Evolutionary conservation across 2,888 invertebrate species (phyloP), one percentile per base, ranked within the genome.

Genomic region (Noctuana brunneofusca): DNA sequence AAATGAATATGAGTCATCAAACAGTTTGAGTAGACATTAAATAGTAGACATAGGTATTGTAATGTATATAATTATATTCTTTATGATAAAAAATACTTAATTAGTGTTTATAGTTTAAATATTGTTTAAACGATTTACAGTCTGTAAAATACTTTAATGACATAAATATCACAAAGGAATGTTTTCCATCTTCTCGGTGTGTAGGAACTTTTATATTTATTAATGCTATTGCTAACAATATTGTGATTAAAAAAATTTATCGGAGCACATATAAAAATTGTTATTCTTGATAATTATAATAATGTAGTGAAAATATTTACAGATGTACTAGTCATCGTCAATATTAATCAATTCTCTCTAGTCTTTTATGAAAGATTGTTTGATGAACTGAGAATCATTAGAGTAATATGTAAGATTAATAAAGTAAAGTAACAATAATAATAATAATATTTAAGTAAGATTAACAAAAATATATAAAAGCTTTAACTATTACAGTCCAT

Each of bases 401-500:
- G 16, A 48, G 1, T 48, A 24, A 8, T 48, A 9, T 20, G 48
- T 48, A 46, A 20, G 20, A 20, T 20, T 20, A 46, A 46, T 16
- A 6, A 16, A 41, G 3, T 16, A 41, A 41, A 41, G 35, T n/a
- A n/a, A 3, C 41, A 16, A 16, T 41, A 22, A 20, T 14, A 12
- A 20, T 5, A 20, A 12, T 46, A 46, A 46, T 20, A 46, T 12
- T 46, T 20, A 48, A 18, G n/a, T 48, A 24, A 48, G n/a, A 24
- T 11, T 48, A 22, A 24, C n/a, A n/a, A 48, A 48, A 3, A 35
- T 38, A 14, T 22, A n/a, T 35, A 18, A 18, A 32, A 54, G 53
- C 53, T 54, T 54, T 54, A 54, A 54, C n/a, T n/a, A n/a, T 38
- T 50, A 50, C 8, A 14, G 20, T 48, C 22, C 46, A 22, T 18